Evolutionary conservation across 2,113 vertebrate genomes (phyloP), one percentile per base, ranked within the genome.

Genomic region (Strigops habroptila): DNA sequence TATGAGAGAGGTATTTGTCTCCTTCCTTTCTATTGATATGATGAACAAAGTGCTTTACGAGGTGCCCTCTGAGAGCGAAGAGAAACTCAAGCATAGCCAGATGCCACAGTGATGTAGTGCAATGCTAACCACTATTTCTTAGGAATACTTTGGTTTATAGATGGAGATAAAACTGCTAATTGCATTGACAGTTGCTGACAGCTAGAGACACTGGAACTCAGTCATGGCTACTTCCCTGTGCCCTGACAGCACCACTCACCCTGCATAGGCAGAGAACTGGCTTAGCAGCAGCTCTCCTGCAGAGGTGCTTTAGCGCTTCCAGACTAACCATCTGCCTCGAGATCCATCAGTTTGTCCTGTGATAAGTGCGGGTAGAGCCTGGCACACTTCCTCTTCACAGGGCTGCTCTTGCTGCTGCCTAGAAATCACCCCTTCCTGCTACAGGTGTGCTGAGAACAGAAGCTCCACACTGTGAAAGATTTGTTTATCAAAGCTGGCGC

Each of bases 171-270:
- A 64, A 27, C 55, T 75, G 73, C 46, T 62, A 33, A 75, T 62
- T 86, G n/a, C 82, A 46, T 60, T 43, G 53, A 18, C 43, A 62
- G 59, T 81, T 28, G 5, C 64, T 74, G 93, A 31, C 24, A n/a
- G 1, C n/a, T 37, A 39, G 33, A 16, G 14, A 44, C 24, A 14
- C 65, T 68, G 90, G 55, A 63, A 51, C 18, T 48, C 35, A 24
- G 41, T 49, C 0, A 0, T 83, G 73, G 43, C 43, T 44, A 1
- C 51, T 64, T 57, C 8, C 1, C 52, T 79, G 35, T 76, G 15
- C 37, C 71, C 44, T 31, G 67, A 19, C 33, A 76, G 35, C 30
- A 9, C 8, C 25, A 16, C 49, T 79, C n/a, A 39, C 35, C 9
- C 37, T 53, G 69, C 52, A 31, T 0, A 27, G 68, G 51, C 46